A percentile compares a stretch with the other conserved stretches of the same genome.
Evolutionary conservation across 2,797 vertebrate genomes (phyloP).

Genomic region (Cuniculus paca): DNA sequence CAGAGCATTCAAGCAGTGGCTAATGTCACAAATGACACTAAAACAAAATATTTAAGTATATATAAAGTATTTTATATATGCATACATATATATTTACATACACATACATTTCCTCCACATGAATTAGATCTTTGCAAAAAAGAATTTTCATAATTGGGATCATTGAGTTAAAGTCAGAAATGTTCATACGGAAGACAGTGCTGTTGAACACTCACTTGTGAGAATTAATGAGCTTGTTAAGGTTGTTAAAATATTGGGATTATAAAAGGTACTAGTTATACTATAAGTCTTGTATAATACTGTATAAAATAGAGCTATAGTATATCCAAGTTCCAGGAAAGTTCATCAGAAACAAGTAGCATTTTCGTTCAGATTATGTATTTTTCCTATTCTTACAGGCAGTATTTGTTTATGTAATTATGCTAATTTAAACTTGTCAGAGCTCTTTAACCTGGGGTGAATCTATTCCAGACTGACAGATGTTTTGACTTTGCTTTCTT

Average conservation of each 20-base stretch:
- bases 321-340: neutral
- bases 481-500: neutral
- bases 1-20: neutral
- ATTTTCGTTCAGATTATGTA: neutral
- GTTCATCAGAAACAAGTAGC: neutral
- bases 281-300: neutral
- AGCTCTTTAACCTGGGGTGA: neutral
- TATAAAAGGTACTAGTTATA: neutral
- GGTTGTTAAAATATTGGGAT: neutral
- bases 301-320: neutral
- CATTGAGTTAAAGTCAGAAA: neutral
- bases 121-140: slow-evolving; percentile 14
- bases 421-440: neutral
- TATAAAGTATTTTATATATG: neutral
- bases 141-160: slow-evolving; percentile 9
- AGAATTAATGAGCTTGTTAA: slow-evolving; percentile 18
- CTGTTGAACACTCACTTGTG: neutral
- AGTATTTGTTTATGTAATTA: slow-evolving; percentile 42
- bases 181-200: neutral
- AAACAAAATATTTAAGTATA: neutral
- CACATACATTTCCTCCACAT: neutral
- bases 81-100: neutral
- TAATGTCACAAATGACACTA: neutral
- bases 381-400: neutral
- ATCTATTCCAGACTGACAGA: neutral